Base-by-base conservation (phyloP, 2,113 vertebrate species). In the Promerops cafer region DNA sequence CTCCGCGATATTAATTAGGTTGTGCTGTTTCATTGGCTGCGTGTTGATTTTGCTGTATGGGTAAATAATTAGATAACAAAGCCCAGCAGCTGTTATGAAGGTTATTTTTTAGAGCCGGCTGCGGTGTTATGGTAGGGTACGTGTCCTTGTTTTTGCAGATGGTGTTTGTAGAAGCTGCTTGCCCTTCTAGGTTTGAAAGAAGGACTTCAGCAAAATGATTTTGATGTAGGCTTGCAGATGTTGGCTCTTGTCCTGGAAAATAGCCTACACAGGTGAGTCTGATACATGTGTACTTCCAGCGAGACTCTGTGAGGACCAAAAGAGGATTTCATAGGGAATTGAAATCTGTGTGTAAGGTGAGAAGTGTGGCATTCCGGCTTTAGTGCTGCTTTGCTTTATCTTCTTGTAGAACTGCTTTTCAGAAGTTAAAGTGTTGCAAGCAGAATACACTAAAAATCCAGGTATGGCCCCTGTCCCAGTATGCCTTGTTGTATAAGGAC, bases 261-360 rank as follows among this genome's bases (percentile, higher is more conserved):
- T 1, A 44, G 27, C 23, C 75, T 78, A 60, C 68, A 3, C 68
- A 74, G 92, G 93, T 94, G 83, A 83, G 76, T 37, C 69, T 31
- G 60, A 2, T 40, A 11, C 0, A 0, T 4, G 10, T 33, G 1
- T 20, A 1, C 21, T 61, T 33, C 44, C 26, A 85, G 26, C 1
- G 15, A 39, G 66, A 54, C 40, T 24, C 28, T 15, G 6, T 54
- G 75, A 50, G 35, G 68, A n/a, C n/a, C 42, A 3, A 7, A n/a
- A 47, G 74, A 47, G 19, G 24, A 35, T 80, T 52, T 87, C 37
- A 19, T 37, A 35, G 0, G 3, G 35, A 35, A n/a, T 1, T 40
- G 44, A 37, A 63, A 77, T 57, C 23, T 65, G 2, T 20, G 1
- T 6, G 22, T 72, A 15, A 69, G 37, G 8, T 57, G 18, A 69